These are phyloP conservation scores for Mythimna pallens DNA, from an alignment of 2,888 invertebrate genomes.

Conservation along the genomic window DNA sequence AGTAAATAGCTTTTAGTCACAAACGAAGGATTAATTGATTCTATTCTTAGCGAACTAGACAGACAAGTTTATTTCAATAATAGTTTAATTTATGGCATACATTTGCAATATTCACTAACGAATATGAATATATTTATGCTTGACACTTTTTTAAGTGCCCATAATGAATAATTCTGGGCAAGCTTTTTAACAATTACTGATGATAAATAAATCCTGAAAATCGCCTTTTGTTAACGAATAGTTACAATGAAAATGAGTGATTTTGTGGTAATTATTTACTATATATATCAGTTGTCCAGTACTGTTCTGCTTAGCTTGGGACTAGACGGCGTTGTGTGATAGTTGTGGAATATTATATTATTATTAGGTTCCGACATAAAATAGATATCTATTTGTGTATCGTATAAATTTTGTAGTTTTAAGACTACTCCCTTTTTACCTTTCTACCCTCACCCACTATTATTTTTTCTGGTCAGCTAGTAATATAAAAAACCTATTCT, in stretches of 20 bases:
- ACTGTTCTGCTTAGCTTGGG: too few relatives aligned
- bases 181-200: slow-evolving; percentile 16
- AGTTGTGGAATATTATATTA: too few relatives aligned
- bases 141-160: slow-evolving; percentile 31
- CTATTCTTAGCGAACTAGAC: slow-evolving; percentile 29
- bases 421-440: too few relatives aligned
- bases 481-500: too few relatives aligned
- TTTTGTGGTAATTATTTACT: not conserved
- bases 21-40: slow-evolving; percentile 36
- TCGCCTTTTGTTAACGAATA: not conserved
- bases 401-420: too few relatives aligned
- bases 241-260: not conserved
- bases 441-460: too few relatives aligned
- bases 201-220: slow-evolving; percentile 6
- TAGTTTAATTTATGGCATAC: slow-evolving; percentile 56
- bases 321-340: too few relatives aligned
- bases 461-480: too few relatives aligned
- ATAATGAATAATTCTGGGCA: slow-evolving; percentile 16
- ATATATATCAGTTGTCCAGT: too few relatives aligned
- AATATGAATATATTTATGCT: slow-evolving; percentile 46
- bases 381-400: too few relatives aligned
- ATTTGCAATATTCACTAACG: slow-evolving; percentile 44
- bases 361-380: too few relatives aligned
- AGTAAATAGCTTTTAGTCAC: slow-evolving; percentile 32
- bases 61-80: slow-evolving; percentile 33